Evolutionary conservation across 2,113 vertebrate genomes (phyloP).

Genomic region (Pheucticus melanocephalus): DNA sequence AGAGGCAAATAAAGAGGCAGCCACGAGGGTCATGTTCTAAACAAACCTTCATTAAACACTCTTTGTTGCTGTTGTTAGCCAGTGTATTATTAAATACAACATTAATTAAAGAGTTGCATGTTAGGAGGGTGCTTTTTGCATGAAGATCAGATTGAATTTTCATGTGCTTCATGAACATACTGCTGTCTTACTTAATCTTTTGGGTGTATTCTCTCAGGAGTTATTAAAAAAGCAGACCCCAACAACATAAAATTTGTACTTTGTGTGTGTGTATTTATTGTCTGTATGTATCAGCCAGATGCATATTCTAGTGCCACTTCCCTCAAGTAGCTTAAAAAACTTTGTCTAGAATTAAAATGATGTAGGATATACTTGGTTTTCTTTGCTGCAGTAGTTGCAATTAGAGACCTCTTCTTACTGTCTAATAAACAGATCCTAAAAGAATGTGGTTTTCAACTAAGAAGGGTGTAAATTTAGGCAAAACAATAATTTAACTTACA

Average conservation of each 20-base stretch:
- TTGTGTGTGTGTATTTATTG: not conserved
- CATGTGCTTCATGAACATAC: not conserved
- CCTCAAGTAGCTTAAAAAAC: conserved; percentile 16
- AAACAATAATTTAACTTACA: conserved; percentile 76
- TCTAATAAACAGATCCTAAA: conserved; percentile 55
- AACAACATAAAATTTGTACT: not conserved
- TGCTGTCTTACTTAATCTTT: not conserved
- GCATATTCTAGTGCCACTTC: not conserved
- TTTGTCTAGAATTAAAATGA: not conserved
- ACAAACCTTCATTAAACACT: conserved; percentile 16
- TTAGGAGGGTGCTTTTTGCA: not conserved
- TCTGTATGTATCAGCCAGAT: not conserved
- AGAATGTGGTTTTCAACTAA: conserved; percentile 52
- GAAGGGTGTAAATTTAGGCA: conserved; percentile 64
- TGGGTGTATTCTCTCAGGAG: not conserved
- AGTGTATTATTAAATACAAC: conserved; percentile 16
- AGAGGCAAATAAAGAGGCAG: not conserved
- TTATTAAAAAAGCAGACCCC: not conserved
- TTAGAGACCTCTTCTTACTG: conserved; percentile 32
- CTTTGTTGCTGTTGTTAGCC: conserved; percentile 17
- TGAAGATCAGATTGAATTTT: conserved; percentile 14
- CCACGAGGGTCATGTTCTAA: not conserved
- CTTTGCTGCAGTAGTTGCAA: not conserved
- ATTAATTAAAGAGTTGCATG: conserved; percentile 6
- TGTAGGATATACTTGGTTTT: conserved; percentile 12